Evolutionary conservation across 2,888 invertebrate genomes (phyloP), one percentile per base, ranked within the genome.

Genomic region (Pycnomerus fuliginosus): DNA sequence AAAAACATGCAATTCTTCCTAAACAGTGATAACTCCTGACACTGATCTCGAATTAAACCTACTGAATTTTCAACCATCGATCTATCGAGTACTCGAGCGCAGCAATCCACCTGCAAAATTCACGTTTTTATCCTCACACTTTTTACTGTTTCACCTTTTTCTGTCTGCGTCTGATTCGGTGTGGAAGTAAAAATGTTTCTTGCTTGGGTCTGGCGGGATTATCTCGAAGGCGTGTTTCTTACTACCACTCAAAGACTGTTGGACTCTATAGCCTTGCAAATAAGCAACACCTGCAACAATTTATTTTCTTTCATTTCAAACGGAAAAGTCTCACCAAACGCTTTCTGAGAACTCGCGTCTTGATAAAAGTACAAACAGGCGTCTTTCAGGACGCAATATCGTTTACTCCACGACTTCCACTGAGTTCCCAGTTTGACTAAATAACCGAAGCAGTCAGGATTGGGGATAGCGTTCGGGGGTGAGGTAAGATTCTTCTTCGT

Each of bases 141-240:
- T 24, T 35, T 11, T 5, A 25, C 3, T 7, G 7, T 31, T 55
- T 60, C 67, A 94, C 95, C 94, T 84, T 76, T 92, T 92, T 69
- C 89, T 90, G 67, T 96, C 96, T 79, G 92, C 89, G 72, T 96
- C 95, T 7, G 92, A 88, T 67, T 96, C 95, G 0, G 94, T 89
- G 68, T 90, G 87, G 75, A 96, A 94, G 70, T 88, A 91, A 69
- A 91, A 94, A 69, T 88, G 89, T 61, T 91, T 82, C 68, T 93
- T 86, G 57, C 85, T 87, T 1, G 87, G 78, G 62, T 93, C 92
- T 1, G 92, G 87, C 34, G 96, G 93, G 69, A 90, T 81, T 42
- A 94, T 82, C 73, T 92, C 92, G 70, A 96, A 96, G 11, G 92
- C 90, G 69, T 87, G 88, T 69, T 92, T 92, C 73, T 90, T 90